A percentile compares a stretch with the other conserved stretches of the same genome.
Evolutionary conservation across 2,888 invertebrate species (phyloP).

Genomic region (Venusia cambrica): DNA sequence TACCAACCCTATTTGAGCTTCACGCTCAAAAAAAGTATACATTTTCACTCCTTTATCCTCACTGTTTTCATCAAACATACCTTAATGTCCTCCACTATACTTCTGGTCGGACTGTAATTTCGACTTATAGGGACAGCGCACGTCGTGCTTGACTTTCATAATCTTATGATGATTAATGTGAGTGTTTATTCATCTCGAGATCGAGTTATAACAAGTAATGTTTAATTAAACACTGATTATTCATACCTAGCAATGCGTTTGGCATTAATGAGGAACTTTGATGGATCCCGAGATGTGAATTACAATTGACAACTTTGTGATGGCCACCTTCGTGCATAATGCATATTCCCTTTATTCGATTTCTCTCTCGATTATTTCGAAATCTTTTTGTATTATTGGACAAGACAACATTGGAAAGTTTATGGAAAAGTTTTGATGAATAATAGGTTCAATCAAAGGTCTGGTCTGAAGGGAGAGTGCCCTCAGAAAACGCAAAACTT

Average conservation of each 20-base stretch:
- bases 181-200: slow-evolving; percentile 25
- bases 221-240: slow-evolving; percentile 29
- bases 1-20: no score
- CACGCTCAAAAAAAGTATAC: no score
- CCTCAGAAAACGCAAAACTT: no score
- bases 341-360: background rate
- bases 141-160: slow-evolving; percentile 23
- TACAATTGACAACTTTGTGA: slow-evolving; percentile 9
- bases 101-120: no score
- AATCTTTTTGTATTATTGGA: slow-evolving; percentile 2
- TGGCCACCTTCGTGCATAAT: slow-evolving; percentile 5
- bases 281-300: slow-evolving; percentile 10
- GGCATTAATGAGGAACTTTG: slow-evolving; percentile 23
- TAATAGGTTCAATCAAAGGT: no score
- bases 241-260: slow-evolving; percentile 24
- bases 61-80: no score
- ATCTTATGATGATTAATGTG: slow-evolving; percentile 27
- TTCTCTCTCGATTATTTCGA: slow-evolving; percentile 1
- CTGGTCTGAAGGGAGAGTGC: no score
- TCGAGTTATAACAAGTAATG: slow-evolving; percentile 27
- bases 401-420: slow-evolving; percentile 6
- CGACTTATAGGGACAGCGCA: slow-evolving; percentile 6
- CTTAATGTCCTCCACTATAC: no score
- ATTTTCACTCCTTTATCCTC: no score
- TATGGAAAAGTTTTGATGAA: no score